Evolutionary conservation across 1,140 invertebrate genomes (phyloP).

Genomic region (Octopus bimaculoides): DNA sequence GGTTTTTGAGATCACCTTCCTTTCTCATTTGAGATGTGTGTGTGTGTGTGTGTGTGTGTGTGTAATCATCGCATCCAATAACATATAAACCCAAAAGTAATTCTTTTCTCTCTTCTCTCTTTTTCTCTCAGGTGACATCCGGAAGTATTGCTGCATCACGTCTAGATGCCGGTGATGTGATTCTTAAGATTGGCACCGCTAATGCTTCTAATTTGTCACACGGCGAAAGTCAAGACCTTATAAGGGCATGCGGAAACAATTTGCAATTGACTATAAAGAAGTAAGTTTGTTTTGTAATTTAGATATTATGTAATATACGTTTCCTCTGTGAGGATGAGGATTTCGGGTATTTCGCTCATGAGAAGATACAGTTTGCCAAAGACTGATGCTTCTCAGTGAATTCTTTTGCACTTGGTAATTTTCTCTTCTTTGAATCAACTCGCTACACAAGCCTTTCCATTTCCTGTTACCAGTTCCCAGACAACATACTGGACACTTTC

Average conservation of each 20-base stretch:
- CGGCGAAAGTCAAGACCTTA: constrained; percentile 84
- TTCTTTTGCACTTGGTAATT: too few species aligned
- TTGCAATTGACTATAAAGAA: constrained; percentile 52
- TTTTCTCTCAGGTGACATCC: constrained; percentile 43
- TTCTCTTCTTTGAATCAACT: too few species aligned
- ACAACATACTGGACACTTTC: too few species aligned
- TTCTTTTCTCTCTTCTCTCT: background rate
- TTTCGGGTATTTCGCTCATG: too few species aligned
- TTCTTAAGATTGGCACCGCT: constrained; percentile 85
- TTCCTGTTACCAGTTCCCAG: too few species aligned
- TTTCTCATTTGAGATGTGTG: background rate
- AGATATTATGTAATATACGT: too few species aligned
- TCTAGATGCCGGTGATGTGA: constrained; percentile 80
- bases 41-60: background rate
- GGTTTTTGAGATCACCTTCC: background rate
- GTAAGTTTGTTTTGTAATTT: constrained; percentile 28
- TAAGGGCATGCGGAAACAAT: constrained; percentile 69
- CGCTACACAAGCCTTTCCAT: too few species aligned
- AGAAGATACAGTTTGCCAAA: too few species aligned
- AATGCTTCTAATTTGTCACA: constrained; percentile 83
- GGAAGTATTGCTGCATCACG: constrained; percentile 46
- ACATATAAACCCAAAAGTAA: too few species aligned
- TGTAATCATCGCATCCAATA: background rate
- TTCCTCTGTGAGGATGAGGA: too few species aligned
- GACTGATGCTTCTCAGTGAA: too few species aligned